Evolutionary conservation across 2,113 vertebrate species (phyloP).

Genomic region (Peucedramus taeniatus): DNA sequence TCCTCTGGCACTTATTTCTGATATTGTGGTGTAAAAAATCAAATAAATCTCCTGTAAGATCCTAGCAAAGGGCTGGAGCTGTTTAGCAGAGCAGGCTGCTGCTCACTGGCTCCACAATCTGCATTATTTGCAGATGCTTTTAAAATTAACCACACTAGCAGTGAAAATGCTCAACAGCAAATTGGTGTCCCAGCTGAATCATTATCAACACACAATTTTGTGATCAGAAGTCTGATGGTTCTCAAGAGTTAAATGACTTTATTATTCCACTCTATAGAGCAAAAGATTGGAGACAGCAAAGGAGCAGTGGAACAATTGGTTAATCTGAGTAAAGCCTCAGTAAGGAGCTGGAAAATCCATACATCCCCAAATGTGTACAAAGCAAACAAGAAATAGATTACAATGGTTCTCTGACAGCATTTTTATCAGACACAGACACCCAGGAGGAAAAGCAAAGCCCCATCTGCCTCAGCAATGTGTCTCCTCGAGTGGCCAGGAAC

Average conservation of each 20-base stretch:
- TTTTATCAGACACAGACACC: neutral
- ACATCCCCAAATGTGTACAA: neutral
- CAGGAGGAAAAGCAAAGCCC: neutral
- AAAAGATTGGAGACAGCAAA: neutral
- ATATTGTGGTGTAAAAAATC: neutral
- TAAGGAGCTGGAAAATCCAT: neutral
- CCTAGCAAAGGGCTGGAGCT: neutral
- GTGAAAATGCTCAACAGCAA: neutral
- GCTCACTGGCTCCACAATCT: neutral
- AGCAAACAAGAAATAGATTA: neutral
- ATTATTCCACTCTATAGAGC: neutral
- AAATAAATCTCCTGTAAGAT: neutral
- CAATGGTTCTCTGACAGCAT: neutral
- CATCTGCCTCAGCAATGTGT: neutral
- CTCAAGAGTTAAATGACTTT: neutral
- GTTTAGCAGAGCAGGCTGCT: neutral
- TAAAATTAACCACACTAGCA: neutral
- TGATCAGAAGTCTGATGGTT: neutral
- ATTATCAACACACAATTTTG: neutral
- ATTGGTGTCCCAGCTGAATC: neutral
- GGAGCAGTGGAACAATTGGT: neutral
- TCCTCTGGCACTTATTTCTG: neutral
- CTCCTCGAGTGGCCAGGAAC: neutral
- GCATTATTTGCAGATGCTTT: neutral
- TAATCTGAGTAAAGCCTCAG: neutral